Percentiles rank a stretch among this genome's conserved stretches.
Evolutionary conservation across 2,113 vertebrate species (phyloP).

Genomic region (Peucedramus taeniatus): DNA sequence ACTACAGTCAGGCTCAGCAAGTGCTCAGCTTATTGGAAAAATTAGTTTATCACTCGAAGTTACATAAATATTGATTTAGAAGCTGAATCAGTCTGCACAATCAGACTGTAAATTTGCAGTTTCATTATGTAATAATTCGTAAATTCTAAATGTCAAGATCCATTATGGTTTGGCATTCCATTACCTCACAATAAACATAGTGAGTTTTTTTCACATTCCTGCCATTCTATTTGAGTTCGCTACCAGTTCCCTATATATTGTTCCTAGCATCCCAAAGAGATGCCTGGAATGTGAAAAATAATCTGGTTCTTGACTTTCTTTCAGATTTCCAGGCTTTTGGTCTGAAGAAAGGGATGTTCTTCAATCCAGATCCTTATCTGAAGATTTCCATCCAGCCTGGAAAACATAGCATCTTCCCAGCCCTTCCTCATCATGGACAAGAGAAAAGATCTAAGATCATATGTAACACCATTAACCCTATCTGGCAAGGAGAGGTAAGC

Average conservation of each 20-base stretch:
- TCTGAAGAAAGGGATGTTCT: slow-evolving; percentile 99
- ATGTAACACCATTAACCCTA: slow-evolving; percentile 92
- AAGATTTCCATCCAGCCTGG: slow-evolving; percentile 98
- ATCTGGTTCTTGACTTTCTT: background rate
- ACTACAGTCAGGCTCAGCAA: background rate
- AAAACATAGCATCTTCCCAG: slow-evolving; percentile 96
- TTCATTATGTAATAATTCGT: background rate
- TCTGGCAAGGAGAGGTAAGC: slow-evolving; percentile 91
- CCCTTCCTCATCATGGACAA: slow-evolving; percentile 93
- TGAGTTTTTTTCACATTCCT: background rate
- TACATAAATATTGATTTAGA: background rate
- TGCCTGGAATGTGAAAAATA: background rate
- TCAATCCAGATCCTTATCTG: slow-evolving; percentile 97
- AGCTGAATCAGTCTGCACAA: background rate
- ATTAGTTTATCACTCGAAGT: background rate
- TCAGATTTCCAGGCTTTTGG: slow-evolving; percentile 92
- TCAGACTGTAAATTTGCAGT: background rate
- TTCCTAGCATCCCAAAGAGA: background rate
- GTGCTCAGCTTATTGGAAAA: background rate
- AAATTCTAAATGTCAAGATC: background rate
- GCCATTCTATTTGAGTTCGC: background rate
- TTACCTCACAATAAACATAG: background rate
- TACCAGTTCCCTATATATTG: background rate
- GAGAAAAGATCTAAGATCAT: slow-evolving; percentile 91
- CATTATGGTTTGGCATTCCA: background rate